These are phyloP conservation scores for Hydraecia micacea DNA, from an alignment of 2,888 invertebrate genomes.

Conservation along the genomic window DNA sequence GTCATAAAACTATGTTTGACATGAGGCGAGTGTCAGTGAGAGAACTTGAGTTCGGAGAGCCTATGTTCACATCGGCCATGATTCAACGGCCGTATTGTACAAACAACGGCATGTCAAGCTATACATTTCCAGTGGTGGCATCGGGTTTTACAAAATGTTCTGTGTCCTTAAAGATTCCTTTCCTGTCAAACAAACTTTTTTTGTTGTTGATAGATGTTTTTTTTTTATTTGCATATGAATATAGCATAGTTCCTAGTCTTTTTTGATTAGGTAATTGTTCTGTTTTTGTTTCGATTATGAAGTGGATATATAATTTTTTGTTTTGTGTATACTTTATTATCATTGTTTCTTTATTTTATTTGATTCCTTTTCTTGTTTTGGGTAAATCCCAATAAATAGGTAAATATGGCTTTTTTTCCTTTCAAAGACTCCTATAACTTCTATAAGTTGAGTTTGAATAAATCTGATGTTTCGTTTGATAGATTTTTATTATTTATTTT, in stretches of 20 bases:
- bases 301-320: constrained; percentile 1
- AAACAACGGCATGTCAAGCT: too few species aligned
- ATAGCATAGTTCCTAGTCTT: not conserved
- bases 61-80: not conserved
- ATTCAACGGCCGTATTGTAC: not conserved
- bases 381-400: not conserved
- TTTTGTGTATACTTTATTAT: not conserved
- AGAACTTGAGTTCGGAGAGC: not conserved
- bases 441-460: constrained; percentile 13
- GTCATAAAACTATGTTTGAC: not conserved
- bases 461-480: constrained; percentile 1
- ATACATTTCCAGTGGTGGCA: not conserved
- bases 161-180: not conserved
- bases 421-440: too few species aligned
- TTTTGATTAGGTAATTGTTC: not conserved
- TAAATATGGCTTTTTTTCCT: not conserved
- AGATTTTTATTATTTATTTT: constrained; percentile 2
- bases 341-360: not conserved
- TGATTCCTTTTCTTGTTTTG: not conserved
- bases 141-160: not conserved
- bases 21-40: not conserved
- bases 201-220: not conserved
- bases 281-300: not conserved
- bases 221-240: not conserved
- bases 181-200: not conserved